Evolutionary conservation across 2,888 invertebrate species (phyloP).

Genomic region (Petrophora chlorosata): DNA sequence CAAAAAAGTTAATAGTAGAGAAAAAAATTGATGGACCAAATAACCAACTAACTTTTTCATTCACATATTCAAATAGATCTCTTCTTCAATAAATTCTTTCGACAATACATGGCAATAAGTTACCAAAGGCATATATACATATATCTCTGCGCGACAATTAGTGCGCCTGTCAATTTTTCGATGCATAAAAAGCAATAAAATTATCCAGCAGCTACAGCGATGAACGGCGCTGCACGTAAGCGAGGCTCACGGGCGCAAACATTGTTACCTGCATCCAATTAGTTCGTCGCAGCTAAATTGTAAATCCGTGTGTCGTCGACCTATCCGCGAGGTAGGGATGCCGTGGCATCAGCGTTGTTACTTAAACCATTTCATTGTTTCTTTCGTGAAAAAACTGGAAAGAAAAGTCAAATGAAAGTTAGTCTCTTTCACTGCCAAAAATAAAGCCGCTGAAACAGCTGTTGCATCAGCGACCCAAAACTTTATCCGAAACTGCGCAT

Average conservation of each 20-base stretch:
- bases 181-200: conserved; percentile 51
- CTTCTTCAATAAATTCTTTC: neutral
- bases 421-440: too few relatives aligned
- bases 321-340: conserved; percentile 25
- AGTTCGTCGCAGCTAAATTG: conserved; percentile 58
- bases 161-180: conserved; percentile 39
- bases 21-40: too few relatives aligned
- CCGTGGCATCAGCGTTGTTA: too few relatives aligned
- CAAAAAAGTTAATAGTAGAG: too few relatives aligned
- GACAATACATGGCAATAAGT: neutral
- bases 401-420: too few relatives aligned
- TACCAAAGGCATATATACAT: neutral
- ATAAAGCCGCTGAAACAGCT: too few relatives aligned
- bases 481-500: too few relatives aligned
- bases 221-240: conserved; percentile 34
- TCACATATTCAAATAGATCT: neutral
- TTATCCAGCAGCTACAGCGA: conserved; percentile 38
- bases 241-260: conserved; percentile 49
- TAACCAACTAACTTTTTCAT: neutral
- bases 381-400: too few relatives aligned
- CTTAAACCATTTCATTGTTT: too few relatives aligned
- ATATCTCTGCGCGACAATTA: conserved; percentile 25
- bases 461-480: too few relatives aligned
- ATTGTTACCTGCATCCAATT: conserved; percentile 68
- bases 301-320: conserved; percentile 49